Base-by-base conservation (phyloP, 1,140 invertebrate genomes). In the Brachionus paranguensis region DNA sequence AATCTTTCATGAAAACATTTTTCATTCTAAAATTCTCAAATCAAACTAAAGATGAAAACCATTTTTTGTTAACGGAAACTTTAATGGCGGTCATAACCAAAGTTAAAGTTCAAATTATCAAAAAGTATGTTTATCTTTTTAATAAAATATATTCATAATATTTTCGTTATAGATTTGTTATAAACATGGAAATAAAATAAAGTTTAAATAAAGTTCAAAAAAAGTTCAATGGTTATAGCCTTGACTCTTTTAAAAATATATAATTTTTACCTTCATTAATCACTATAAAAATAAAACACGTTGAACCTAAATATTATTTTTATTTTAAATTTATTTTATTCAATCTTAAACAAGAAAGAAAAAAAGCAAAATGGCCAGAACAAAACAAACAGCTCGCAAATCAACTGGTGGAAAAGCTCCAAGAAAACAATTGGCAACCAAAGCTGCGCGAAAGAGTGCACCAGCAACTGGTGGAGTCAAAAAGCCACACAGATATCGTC, bases 291-390 rank as follows among this genome's bases (percentile, higher is more conserved):
- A n/a, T 55, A 8, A 55, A 55, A 55, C 53, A 14, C 1, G 6
- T n/a, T n/a, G n/a, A n/a, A n/a, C n/a, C n/a, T n/a, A n/a, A n/a
- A n/a, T n/a, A n/a, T n/a, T n/a, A n/a, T n/a, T n/a, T n/a, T n/a
- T n/a, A n/a, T n/a, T n/a, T n/a, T n/a, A n/a, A n/a, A n/a, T n/a
- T n/a, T n/a, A n/a, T 33, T 33, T 33, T 33, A 33, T 7, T 37
- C 33, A 37, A 7, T 37, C 33, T 7, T 37, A 37, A 37, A 3
- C 0, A 47, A 47, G 4, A 14, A 47, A 47, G 2, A 14, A 47
- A 11, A 47, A 47, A 47, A 3, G 8, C n/a, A 76, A 24, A 76
- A 76, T 76, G 72, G 72, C 93, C 85, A 93, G 93, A 92, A 95
- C 93, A 12, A 47, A 47, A n/a, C 45, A 47, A 47, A 47, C 45